Conservation (phyloP, 2,888 invertebrate genomes). For the Diogma glabrata region DNA sequence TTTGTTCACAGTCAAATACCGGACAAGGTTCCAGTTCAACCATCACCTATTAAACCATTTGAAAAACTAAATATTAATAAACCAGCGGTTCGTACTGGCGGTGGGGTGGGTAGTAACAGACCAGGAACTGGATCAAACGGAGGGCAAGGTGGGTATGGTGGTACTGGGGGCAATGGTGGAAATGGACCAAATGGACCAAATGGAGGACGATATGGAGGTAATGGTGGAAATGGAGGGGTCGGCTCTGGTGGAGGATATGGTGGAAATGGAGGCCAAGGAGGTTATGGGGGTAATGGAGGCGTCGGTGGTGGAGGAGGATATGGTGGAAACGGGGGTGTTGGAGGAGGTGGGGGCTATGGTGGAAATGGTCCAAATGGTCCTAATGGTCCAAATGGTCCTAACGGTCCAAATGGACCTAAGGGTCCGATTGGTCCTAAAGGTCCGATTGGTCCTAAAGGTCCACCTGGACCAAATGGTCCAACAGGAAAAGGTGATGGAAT, state of each 20-base stretch:
- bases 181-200: not conserved
- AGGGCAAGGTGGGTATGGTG: not conserved
- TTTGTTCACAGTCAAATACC: not conserved
- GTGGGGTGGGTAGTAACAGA: not conserved
- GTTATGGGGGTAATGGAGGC: not conserved
- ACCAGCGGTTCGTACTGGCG: too few species aligned
- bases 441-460: not conserved
- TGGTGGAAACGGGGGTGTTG: not conserved
- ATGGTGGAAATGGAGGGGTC: not conserved
- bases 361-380: not conserved
- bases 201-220: not conserved
- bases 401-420: not conserved
- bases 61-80: not conserved
- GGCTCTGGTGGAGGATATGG: not conserved
- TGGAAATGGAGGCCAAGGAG: not conserved
- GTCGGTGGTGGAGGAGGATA: not conserved
- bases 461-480: not conserved
- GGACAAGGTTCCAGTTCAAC: too few species aligned
- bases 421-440: not conserved
- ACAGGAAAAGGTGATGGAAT: too few species aligned
- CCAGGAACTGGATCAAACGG: not conserved
- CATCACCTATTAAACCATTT: not conserved
- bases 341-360: not conserved
- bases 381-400: not conserved
- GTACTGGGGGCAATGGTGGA: not conserved